Evolutionary conservation across 2,113 vertebrate species (phyloP), one percentile per base, ranked within the genome.

Genomic region (Verasper variegatus): DNA sequence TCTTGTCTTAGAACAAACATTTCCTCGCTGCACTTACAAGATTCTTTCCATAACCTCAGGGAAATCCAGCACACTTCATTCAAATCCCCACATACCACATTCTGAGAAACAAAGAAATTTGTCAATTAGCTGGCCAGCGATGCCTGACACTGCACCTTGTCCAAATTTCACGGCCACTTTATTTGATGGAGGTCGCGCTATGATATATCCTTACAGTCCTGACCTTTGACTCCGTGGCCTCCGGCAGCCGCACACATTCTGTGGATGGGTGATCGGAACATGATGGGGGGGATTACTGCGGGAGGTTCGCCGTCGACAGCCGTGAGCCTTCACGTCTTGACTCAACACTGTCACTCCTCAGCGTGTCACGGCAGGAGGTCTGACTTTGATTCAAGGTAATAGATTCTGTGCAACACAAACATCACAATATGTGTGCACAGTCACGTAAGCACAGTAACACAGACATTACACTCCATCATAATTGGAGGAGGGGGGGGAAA

Each of bases 131-230:
- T 31, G n/a, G 10, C 35, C 65, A 71, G 74, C 52, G 68, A 83
- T 72, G 78, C 71, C 71, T 61, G 64, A 82, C 78, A 71, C 71
- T 51, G 62, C 89, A 90, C 68, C 85, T 88, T 90, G 81, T 89
- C 81, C 82, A 88, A 20, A 91, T 93, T 90, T 89, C 84, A 90
- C 0, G 70, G 86, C 84, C 31, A 72, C 78, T 88, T 80, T 84
- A 26, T 79, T 66, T 83, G 70, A 87, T 84, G 79, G 75, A 74
- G 79, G 80, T 85, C 3, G 20, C 35, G 13, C 76, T 71, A 37
- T 84, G 85, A 91, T 79, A 88, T 87, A 89, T 90, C 78, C 69
- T 68, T 35, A 69, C 62, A 63, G 66, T 37, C 31, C 21, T 74
- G 84, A 91, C 87, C 88, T 84, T 76, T 91, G 42, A 76, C 82